A percentile compares a stretch with the other conserved stretches of the same genome.
Evolutionary conservation across 2,888 invertebrate species (phyloP).

Genomic region (Drosophila kuntzei): DNA sequence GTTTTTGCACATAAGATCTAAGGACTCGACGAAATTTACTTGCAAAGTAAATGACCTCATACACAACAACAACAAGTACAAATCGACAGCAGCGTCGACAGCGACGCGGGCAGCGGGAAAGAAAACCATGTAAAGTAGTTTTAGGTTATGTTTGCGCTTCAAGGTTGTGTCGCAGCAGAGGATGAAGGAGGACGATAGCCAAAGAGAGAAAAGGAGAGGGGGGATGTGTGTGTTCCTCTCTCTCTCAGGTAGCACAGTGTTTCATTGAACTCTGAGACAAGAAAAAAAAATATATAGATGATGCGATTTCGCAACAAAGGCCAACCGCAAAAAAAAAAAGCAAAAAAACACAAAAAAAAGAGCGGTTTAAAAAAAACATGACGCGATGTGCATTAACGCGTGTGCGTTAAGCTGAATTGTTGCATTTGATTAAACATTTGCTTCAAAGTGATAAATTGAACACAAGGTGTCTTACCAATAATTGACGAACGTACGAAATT

Average conservation of each 20-base stretch:
- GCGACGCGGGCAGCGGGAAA: conserved; percentile 13
- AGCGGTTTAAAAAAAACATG: conserved; percentile 16
- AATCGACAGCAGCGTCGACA: too few species aligned
- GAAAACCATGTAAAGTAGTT: conserved; percentile 46
- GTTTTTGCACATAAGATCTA: conserved; percentile 22
- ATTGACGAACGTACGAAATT: conserved; percentile 13
- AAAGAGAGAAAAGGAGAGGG: neutral
- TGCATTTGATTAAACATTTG: conserved; percentile 18
- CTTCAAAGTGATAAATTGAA: conserved; percentile 4
- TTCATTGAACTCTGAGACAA: conserved; percentile 49
- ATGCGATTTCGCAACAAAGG: conserved; percentile 53
- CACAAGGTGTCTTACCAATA: conserved; percentile 25
- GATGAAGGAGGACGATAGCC: conserved; percentile 9
- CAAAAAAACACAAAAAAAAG: conserved; percentile 4
- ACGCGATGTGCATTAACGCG: conserved; percentile 17
- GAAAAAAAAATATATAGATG: conserved; percentile 12
- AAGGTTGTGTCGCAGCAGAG: conserved; percentile 65
- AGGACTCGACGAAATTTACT: conserved; percentile 44
- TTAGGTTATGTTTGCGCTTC: conserved; percentile 75
- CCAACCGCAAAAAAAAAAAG: conserved; percentile 26
- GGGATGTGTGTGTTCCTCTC: neutral
- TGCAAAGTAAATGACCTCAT: conserved; percentile 77
- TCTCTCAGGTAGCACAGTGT: conserved; percentile 34
- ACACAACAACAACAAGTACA: conserved; percentile 15
- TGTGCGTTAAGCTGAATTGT: conserved; percentile 7